Evolutionary conservation across 2,888 invertebrate species (phyloP), one percentile per base, ranked within the genome.

Genomic region (Shargacucullia verbasci): DNA sequence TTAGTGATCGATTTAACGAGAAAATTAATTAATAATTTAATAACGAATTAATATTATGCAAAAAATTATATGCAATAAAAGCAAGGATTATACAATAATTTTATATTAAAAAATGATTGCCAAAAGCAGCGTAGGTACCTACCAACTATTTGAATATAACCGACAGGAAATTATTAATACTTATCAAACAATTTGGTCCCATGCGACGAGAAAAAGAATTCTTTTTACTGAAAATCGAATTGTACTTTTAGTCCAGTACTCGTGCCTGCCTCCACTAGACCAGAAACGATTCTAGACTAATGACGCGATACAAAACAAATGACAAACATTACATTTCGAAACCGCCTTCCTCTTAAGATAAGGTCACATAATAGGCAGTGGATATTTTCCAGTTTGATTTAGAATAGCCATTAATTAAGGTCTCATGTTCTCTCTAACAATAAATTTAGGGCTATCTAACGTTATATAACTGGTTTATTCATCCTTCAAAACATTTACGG

Each of bases 371-470:
- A 48, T 52, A 56, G 64, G 50, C 54, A 39, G 49, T 35, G 54
- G 54, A 57, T 60, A 65, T 65, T 56, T 70, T 50, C 60, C 59
- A 48, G 58, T 65, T 55, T 68, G 60, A 70, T 73, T 70, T 64
- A 73, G 53, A 59, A 53, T 52, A 12, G 8, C 57, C 34, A 66
- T 71, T 69, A 60, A 62, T 74, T 65, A 74, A 52, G 55, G 56
- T 69, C 46, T 69, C 74, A 63, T 69, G 71, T 71, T 64, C 55
- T 50, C 50, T 55, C 45, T 7, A 48, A 57, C 63, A 59, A 69
- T 73, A 74, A 69, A 74, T 74, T 68, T 55, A 33, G 55, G 60
- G 40, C 69, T 74, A 74, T 72, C 73, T 61, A 52, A 62, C 59
- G 43, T 59, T 61, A 60, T 71, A 59, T 60, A 66, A 67, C 67